Base-by-base conservation (phyloP, 2,888 invertebrate genomes). In the Tribolium freemani region DNA sequence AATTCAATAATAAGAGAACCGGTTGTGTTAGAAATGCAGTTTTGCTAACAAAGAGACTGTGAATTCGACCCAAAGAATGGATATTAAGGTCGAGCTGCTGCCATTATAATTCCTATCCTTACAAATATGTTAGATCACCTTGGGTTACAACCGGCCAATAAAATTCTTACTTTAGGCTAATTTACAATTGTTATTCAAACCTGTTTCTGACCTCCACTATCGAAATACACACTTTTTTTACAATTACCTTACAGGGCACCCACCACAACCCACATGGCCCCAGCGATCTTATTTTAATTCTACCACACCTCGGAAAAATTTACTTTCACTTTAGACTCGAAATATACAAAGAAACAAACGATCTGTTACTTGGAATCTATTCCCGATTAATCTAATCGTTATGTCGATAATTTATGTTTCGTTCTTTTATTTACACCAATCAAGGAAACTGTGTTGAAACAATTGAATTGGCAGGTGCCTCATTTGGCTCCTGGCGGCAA, bases 11-110 rank as follows among this genome's bases (percentile, higher is more conserved):
- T 64, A 63, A 53, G 31, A 64, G 53, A 85, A 85, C 86, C 85
- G 85, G 85, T 86, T 83, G 79, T 80, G 83, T 84, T 84, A 85
- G 85, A 84, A 85, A 83, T 83, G 83, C 80, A 82, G 83, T 84
- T 83, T 82, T 80, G 82, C 68, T 81, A 85, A 84, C 84, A 84
- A 84, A 85, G 83, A 83, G 83, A 83, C 80, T 81, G 81, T 79
- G 81, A 81, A 83, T 84, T 83, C 83, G 81, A 83, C 82, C 81
- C 80, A 81, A 84, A 83, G 83, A 83, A 82, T 83, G 81, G 82
- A 79, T 83, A 84, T 84, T 84, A 83, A 84, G 84, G 84, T 84
- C 84, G 83, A 78, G 76, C 78, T 76, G 76, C 56, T 69, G 69
- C 69, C 44, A 64, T 64, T 71, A 68, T 58, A 67, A 48, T 48